These are phyloP conservation scores for Sinhomidia bicolor DNA, from an alignment of 2,888 invertebrate genomes.

Conservation along the genomic window DNA sequence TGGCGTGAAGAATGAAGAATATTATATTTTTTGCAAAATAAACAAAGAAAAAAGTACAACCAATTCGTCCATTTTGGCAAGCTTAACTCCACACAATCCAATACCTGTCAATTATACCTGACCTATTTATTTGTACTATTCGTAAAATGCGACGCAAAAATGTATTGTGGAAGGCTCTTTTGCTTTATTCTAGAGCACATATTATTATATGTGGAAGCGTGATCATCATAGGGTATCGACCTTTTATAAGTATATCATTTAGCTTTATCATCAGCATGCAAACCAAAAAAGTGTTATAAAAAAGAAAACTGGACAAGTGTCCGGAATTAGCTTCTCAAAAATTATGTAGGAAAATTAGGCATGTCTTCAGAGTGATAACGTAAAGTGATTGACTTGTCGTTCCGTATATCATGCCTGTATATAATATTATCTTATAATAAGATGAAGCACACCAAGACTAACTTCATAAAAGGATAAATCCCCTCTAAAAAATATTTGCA, in stretches of 20 bases:
- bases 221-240: not conserved
- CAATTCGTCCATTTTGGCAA: not conserved
- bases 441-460: not conserved
- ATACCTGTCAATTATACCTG: slow-evolving; percentile 2
- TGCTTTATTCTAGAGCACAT: not conserved
- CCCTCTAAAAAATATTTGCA: not conserved
- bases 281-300: not conserved
- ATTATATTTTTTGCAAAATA: slow-evolving; percentile 1
- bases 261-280: not conserved
- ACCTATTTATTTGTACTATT: not conserved
- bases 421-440: too few relatives aligned
- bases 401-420: too few relatives aligned
- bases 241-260: not conserved
- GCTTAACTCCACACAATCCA: not conserved
- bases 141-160: not conserved
- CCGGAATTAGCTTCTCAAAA: not conserved
- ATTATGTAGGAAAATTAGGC: too few relatives aligned
- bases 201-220: not conserved
- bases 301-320: not conserved
- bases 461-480: not conserved
- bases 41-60: not conserved
- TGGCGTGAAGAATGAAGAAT: not conserved
- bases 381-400: too few relatives aligned
- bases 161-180: not conserved
- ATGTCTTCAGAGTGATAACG: too few relatives aligned